Conservation (phyloP, 1,140 invertebrate species). For the Scaptomyza pallida region DNA sequence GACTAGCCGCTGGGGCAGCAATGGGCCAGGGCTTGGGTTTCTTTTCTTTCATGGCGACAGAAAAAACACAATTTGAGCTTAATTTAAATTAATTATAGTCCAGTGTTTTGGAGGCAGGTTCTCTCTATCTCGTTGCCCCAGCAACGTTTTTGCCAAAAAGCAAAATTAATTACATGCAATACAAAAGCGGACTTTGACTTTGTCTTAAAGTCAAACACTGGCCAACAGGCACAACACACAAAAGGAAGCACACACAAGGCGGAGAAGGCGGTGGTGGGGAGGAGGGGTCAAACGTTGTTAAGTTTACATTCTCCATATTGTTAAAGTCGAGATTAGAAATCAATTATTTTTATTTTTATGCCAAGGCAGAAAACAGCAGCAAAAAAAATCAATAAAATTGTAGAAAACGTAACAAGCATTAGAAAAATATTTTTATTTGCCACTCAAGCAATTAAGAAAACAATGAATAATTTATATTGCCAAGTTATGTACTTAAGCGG, state of each 20-base stretch:
- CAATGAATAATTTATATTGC: slow-evolving; percentile 40
- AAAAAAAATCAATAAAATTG: slow-evolving; percentile 52
- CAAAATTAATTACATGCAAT: slow-evolving; percentile 74
- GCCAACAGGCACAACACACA: slow-evolving; percentile 36
- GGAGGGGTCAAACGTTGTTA: slow-evolving; percentile 59
- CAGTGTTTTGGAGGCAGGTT: slow-evolving; percentile 17
- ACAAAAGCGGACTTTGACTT: slow-evolving; percentile 44
- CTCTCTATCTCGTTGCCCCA: slow-evolving; percentile 24
- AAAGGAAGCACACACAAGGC: background rate
- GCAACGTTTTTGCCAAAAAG: slow-evolving; percentile 11
- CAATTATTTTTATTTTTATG: slow-evolving; percentile 61
- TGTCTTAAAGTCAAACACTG: slow-evolving; percentile 62
- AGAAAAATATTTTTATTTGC: slow-evolving; percentile 12
- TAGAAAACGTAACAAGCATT: slow-evolving; percentile 46
- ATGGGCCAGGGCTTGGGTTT: background rate
- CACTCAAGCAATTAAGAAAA: slow-evolving; percentile 23
- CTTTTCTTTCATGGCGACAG: slow-evolving; percentile 42
- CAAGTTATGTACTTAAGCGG: slow-evolving; percentile 3
- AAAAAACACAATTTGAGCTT: slow-evolving; percentile 51
- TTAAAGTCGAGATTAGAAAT: slow-evolving; percentile 63
- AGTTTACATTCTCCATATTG: slow-evolving; percentile 41
- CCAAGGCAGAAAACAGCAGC: slow-evolving; percentile 3
- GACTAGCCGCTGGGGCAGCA: background rate
- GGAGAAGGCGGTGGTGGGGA: background rate
- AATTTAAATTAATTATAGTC: slow-evolving; percentile 70